Conservation (phyloP, 2,113 vertebrate genomes). For the Menidia beryllina region DNA sequence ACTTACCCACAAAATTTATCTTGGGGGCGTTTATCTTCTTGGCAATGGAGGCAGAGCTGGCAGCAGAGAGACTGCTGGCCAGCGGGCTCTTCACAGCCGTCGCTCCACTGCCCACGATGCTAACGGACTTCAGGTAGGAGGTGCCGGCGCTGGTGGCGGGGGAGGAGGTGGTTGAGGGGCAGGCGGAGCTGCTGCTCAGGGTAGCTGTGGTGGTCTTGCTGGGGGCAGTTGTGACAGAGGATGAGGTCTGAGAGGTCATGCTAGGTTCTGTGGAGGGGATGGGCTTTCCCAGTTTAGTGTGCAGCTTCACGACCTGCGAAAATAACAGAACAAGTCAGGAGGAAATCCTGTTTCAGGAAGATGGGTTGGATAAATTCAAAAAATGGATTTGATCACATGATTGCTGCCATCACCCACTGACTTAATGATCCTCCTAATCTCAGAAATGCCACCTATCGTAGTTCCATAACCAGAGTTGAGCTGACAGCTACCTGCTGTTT, state of each 20-base stretch:
- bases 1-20: slow-evolving; percentile 98
- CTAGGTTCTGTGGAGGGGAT: slow-evolving; percentile 99
- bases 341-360: neutral
- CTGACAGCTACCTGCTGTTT: no score
- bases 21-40: slow-evolving; percentile 96
- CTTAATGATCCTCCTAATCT: no score
- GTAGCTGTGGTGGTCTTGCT: slow-evolving; percentile 85
- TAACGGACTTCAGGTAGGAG: slow-evolving; percentile 81
- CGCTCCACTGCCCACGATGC: slow-evolving; percentile 80
- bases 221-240: slow-evolving; percentile 87
- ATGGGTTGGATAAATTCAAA: no score
- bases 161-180: slow-evolving; percentile 56
- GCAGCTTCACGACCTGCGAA: slow-evolving; percentile 94
- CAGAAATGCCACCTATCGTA: no score
- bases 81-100: slow-evolving; percentile 71
- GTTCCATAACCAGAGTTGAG: no score
- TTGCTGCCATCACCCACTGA: no score
- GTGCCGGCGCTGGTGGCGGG: slow-evolving; percentile 70
- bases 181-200: slow-evolving; percentile 83
- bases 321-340: slow-evolving; percentile 12
- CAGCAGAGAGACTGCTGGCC: slow-evolving; percentile 55
- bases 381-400: no score
- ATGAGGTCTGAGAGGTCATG: slow-evolving; percentile 88
- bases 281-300: slow-evolving; percentile 98
- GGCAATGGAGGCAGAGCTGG: slow-evolving; percentile 77